These are phyloP conservation scores for Passer domesticus DNA, from an alignment of 2,113 vertebrate genomes.

Conservation along the genomic window DNA sequence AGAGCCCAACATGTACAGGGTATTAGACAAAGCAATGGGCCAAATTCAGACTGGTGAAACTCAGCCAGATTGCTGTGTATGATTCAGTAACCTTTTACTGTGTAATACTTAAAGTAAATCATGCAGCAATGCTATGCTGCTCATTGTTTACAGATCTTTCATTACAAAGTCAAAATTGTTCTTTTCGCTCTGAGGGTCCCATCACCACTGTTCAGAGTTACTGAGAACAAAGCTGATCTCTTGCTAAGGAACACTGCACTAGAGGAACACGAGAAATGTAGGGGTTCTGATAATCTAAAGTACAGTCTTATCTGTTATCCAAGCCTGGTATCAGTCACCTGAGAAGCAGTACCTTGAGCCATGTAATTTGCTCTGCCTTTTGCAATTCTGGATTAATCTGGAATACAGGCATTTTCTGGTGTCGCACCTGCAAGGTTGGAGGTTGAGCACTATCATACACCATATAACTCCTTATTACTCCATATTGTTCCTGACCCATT, in stretches of 20 bases:
- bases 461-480: not conserved
- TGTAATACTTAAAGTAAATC: not conserved
- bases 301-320: not conserved
- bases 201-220: not conserved
- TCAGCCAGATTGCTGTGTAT: not conserved
- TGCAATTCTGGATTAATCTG: not conserved
- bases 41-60: not conserved
- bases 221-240: not conserved
- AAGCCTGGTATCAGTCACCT: not conserved
- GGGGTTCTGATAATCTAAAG: not conserved
- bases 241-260: not conserved
- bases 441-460: not conserved
- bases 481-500: not conserved
- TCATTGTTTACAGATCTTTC: not conserved
- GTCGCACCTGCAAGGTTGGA: not conserved
- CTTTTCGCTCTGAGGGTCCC: not conserved
- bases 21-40: not conserved
- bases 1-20: not conserved
- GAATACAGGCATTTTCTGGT: not conserved
- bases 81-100: not conserved
- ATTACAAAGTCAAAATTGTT: not conserved
- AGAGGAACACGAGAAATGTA: not conserved
- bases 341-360: not conserved
- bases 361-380: not conserved
- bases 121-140: not conserved